Evolutionary conservation across 2,888 invertebrate species (phyloP).

Genomic region (Papilio protenor): DNA sequence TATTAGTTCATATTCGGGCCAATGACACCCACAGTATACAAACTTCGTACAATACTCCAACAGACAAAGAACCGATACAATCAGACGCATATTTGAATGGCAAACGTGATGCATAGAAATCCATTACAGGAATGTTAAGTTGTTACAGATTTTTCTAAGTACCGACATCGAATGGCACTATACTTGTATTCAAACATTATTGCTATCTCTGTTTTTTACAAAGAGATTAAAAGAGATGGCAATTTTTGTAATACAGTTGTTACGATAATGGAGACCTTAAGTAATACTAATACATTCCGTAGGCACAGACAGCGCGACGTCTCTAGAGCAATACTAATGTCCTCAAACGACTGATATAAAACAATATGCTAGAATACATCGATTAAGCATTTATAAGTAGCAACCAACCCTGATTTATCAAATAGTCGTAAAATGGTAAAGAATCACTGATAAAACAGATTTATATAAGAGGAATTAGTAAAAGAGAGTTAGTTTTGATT

Average conservation of each 20-base stretch:
- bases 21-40: constrained; percentile 32
- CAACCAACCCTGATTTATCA: neutral
- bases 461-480: neutral
- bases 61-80: constrained; percentile 38
- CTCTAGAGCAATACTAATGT: constrained; percentile 25
- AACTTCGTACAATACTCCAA: neutral
- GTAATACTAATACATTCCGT: constrained; percentile 32
- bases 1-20: constrained; percentile 19
- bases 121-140: constrained; percentile 33
- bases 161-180: neutral
- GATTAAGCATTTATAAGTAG: constrained; percentile 1
- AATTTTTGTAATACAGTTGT: neutral
- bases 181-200: neutral
- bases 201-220: neutral
- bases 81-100: constrained; percentile 33
- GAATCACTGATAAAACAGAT: neutral
- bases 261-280: neutral
- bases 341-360: constrained; percentile 7
- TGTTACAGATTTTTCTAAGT: constrained; percentile 42
- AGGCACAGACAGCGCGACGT: constrained; percentile 38
- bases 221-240: neutral
- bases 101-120: constrained; percentile 26
- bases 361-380: neutral
- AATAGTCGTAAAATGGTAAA: neutral
- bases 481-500: neutral